These are phyloP conservation scores for Hyalella azteca DNA, from an alignment of 2,888 invertebrate genomes.

Conservation along the genomic window DNA sequence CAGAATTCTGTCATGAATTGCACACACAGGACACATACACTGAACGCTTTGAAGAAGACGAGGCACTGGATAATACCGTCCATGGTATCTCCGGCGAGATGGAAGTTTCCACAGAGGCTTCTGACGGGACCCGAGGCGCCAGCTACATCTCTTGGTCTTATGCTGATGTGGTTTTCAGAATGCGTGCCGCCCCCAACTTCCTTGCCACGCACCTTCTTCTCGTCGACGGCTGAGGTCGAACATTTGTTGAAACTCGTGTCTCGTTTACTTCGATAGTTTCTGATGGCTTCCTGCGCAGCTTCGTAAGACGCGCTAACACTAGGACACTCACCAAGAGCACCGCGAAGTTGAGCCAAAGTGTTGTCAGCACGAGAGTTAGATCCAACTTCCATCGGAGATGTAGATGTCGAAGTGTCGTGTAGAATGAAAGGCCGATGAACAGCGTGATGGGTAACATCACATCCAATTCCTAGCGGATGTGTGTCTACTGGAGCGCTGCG, in stretches of 20 bases:
- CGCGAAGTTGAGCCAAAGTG: neutral
- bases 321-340: neutral
- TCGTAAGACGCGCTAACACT: neutral
- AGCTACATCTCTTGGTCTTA: conserved; percentile 43
- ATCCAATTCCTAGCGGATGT: too few relatives aligned
- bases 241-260: neutral
- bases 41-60: conserved; percentile 89
- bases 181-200: conserved; percentile 38
- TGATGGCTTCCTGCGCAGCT: conserved; percentile 14
- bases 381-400: neutral
- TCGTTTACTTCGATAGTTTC: conserved; percentile 13
- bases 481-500: too few relatives aligned
- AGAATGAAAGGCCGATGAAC: neutral
- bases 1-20: too few relatives aligned
- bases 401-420: neutral
- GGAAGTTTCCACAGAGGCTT: conserved; percentile 83
- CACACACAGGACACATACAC: conserved; percentile 72
- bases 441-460: too few relatives aligned
- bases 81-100: conserved; percentile 89
- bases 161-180: conserved; percentile 53
- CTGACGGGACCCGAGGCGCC: conserved; percentile 59
- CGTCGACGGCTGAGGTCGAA: conserved; percentile 19
- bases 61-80: conserved; percentile 91
- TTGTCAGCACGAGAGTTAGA: neutral
- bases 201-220: conserved; percentile 6